Evolutionary conservation across 1,140 invertebrate species (phyloP).

Genomic region (Thalassaphorura encarpata): DNA sequence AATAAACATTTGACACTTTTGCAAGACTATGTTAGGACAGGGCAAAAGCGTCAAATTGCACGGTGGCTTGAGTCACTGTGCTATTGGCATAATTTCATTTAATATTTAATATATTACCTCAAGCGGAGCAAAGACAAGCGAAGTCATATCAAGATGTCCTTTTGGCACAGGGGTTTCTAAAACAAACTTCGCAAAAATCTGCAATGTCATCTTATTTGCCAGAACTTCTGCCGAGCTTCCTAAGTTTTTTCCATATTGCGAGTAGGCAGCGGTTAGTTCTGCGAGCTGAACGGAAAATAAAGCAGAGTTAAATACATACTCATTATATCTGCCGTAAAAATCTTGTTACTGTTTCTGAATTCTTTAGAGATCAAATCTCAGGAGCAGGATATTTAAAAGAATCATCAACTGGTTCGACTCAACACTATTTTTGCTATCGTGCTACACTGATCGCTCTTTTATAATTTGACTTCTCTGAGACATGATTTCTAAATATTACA

Average conservation of each 20-base stretch:
- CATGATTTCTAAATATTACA: no score
- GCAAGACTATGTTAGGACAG: no score
- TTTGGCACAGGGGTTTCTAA: constrained; percentile 31
- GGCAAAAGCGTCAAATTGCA: not conserved
- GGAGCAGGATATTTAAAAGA: not conserved
- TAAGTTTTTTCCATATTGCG: constrained; percentile 17
- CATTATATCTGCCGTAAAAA: not conserved
- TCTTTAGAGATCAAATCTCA: not conserved
- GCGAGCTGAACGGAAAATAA: no score
- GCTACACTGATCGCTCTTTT: no score
- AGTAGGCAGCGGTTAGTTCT: constrained; percentile 21
- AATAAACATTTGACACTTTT: no score
- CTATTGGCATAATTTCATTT: no score
- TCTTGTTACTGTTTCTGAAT: not conserved
- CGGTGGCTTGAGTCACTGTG: no score
- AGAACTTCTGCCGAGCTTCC: constrained; percentile 23
- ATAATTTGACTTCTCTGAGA: no score
- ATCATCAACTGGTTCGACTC: no score
- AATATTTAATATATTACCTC: no score
- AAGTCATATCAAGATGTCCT: constrained; percentile 31
- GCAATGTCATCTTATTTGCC: constrained; percentile 28
- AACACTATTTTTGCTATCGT: no score
- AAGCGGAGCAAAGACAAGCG: constrained; percentile 28
- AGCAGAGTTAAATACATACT: not conserved
- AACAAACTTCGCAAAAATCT: constrained; percentile 29